phyloP scores from a whole-genome alignment of 2,888 invertebrate species.

The Ormyrus rosae region DNA sequence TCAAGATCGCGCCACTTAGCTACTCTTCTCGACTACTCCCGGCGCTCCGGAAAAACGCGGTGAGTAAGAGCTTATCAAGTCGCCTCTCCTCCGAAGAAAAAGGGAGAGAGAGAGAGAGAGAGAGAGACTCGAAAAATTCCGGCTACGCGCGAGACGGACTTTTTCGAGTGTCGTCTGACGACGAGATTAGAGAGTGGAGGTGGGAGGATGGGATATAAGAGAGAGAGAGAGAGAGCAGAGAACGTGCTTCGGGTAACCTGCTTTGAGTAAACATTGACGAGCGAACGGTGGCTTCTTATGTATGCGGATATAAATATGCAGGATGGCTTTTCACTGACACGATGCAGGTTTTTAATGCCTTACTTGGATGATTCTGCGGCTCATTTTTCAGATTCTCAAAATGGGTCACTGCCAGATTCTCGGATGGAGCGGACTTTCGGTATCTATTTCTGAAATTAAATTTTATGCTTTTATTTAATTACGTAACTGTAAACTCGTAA shows the following conservation, averaged over 20 bases:
- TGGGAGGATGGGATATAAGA: slow-evolving; percentile 17
- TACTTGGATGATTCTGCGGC: background rate
- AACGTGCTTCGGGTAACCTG: slow-evolving; percentile 50
- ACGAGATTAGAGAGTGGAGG: slow-evolving; percentile 41
- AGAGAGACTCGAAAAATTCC: slow-evolving; percentile 45
- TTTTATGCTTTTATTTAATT: too few relatives aligned
- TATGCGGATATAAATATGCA: background rate
- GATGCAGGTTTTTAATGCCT: background rate
- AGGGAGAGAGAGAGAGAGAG: background rate
- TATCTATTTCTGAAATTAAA: too few relatives aligned
- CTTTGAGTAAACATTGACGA: slow-evolving; percentile 46
- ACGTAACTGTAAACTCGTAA: too few relatives aligned
- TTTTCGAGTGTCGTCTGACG: slow-evolving; percentile 45
- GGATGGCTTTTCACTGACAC: slow-evolving; percentile 3
- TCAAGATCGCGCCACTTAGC: slow-evolving; percentile 43
- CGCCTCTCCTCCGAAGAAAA: slow-evolving; percentile 1
- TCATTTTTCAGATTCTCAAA: background rate
- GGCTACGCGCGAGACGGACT: slow-evolving; percentile 23
- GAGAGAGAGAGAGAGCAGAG: slow-evolving; percentile 7
- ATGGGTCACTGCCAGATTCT: too few relatives aligned
- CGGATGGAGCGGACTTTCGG: too few relatives aligned
- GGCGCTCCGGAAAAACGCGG: slow-evolving; percentile 45
- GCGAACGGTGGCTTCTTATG: slow-evolving; percentile 8
- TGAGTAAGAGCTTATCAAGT: slow-evolving; percentile 56
- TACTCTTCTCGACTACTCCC: slow-evolving; percentile 2